phyloP scores from a whole-genome alignment of 2,888 invertebrate genomes.

The Oscheius onirici region DNA sequence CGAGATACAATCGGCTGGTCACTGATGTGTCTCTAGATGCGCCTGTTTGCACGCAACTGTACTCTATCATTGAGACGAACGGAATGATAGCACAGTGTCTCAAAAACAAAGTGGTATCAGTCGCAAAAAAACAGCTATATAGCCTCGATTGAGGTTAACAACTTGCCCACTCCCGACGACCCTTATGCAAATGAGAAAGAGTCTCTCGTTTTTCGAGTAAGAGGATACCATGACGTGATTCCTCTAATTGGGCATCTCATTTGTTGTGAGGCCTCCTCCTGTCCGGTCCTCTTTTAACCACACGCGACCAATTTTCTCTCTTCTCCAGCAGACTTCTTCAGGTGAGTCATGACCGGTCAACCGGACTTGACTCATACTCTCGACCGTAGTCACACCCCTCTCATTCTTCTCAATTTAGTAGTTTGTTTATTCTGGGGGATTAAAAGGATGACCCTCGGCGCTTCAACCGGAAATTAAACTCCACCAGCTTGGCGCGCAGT shows the following conservation, averaged over 20 bases:
- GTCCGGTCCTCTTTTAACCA: neutral
- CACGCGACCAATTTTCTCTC: neutral
- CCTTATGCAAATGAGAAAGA: neutral
- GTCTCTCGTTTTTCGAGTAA: neutral
- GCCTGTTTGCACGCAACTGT: too few species aligned
- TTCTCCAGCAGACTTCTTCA: neutral
- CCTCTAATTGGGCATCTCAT: neutral
- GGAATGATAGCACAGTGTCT: too few species aligned
- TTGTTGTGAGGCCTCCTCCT: too few species aligned
- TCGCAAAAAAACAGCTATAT: too few species aligned
- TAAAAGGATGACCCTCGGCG: neutral
- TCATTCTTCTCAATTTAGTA: neutral
- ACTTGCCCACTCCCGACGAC: neutral
- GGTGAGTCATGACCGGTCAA: neutral
- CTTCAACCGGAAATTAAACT: constrained; percentile 9
- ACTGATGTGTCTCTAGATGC: too few species aligned
- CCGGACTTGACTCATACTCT: neutral
- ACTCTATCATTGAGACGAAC: too few species aligned
- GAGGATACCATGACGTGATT: neutral
- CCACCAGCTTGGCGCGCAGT: neutral
- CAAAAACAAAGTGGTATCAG: too few species aligned
- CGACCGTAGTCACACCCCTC: neutral
- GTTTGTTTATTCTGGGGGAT: neutral
- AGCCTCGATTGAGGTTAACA: too few species aligned
- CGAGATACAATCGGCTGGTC: too few species aligned